Conservation (phyloP, 1,140 invertebrate species). For the Kradibia gibbosae region DNA sequence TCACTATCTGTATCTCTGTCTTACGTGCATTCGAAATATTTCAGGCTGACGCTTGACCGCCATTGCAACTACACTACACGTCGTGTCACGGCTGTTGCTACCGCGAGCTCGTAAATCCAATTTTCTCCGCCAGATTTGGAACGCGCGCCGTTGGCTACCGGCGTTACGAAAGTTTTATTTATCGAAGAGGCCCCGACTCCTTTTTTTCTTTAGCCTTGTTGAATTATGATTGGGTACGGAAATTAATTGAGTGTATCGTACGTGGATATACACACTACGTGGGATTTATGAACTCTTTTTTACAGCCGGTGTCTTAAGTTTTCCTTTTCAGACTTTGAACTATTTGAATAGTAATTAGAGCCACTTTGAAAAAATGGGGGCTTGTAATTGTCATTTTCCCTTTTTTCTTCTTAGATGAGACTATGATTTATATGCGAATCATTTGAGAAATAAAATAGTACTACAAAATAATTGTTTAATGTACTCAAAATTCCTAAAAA, state of each 20-base stretch:
- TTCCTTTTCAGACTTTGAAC: neutral
- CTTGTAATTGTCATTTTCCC: neutral
- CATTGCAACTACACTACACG: neutral
- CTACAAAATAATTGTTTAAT: neutral
- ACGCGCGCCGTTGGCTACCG: conserved; percentile 36
- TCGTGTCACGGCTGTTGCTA: conserved; percentile 30
- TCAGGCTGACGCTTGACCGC: neutral
- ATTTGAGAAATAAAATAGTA: neutral
- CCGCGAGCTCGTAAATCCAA: conserved; percentile 48
- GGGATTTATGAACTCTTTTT: conserved; percentile 33
- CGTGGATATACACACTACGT: neutral
- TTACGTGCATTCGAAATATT: conserved; percentile 38
- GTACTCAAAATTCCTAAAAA: too few relatives aligned
- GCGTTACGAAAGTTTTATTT: conserved; percentile 47
- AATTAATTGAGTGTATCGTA: conserved; percentile 31
- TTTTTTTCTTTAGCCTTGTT: conserved; percentile 15
- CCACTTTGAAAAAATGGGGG: neutral
- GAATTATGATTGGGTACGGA: conserved; percentile 25
- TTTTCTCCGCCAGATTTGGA: conserved; percentile 47
- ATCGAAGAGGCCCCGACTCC: conserved; percentile 11
- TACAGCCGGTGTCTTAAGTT: neutral
- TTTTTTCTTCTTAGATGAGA: neutral
- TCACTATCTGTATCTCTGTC: neutral
- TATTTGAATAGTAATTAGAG: conserved; percentile 29
- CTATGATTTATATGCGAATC: neutral